Evolutionary conservation across 2,797 vertebrate species (phyloP).

Genomic region (Chiroxiphia lanceolata): DNA sequence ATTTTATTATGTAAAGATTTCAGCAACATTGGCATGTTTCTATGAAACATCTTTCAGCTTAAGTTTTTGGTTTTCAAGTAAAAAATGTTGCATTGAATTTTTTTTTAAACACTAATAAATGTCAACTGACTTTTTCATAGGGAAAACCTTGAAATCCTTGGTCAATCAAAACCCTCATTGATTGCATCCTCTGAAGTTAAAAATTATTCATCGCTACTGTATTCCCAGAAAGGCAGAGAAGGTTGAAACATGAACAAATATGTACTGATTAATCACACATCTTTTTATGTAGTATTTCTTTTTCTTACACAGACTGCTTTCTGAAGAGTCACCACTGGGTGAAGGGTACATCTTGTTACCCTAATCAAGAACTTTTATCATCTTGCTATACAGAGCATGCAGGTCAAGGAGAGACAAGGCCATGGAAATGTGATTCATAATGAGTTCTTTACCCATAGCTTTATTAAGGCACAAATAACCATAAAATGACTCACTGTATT

Average conservation of each 20-base stretch:
- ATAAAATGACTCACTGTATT: conserved; percentile 9
- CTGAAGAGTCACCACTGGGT: neutral
- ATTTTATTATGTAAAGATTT: neutral
- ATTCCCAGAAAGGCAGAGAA: conserved; percentile 18
- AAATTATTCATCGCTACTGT: conserved; percentile 21
- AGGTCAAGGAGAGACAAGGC: conserved; percentile 34
- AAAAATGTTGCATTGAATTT: neutral
- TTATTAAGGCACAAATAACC: conserved; percentile 39
- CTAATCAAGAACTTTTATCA: neutral
- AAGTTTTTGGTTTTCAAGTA: neutral
- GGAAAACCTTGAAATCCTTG: conserved; percentile 49
- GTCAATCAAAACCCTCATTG: conserved; percentile 49
- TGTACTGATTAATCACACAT: neutral
- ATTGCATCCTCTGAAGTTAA: conserved; percentile 47
- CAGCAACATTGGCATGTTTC: conserved; percentile 2
- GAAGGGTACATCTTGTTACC: neutral
- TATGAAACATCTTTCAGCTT: neutral
- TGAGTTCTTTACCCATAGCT: neutral
- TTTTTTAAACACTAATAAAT: conserved; percentile 16
- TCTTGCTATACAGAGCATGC: neutral
- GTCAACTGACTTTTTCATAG: conserved; percentile 19
- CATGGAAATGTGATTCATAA: conserved; percentile 22
- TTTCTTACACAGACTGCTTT: neutral
- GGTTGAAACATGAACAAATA: neutral
- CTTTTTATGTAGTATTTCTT: neutral